Evolutionary conservation across 2,888 invertebrate genomes (phyloP), one percentile per base, ranked within the genome.

Genomic region (Lottia scabra): DNA sequence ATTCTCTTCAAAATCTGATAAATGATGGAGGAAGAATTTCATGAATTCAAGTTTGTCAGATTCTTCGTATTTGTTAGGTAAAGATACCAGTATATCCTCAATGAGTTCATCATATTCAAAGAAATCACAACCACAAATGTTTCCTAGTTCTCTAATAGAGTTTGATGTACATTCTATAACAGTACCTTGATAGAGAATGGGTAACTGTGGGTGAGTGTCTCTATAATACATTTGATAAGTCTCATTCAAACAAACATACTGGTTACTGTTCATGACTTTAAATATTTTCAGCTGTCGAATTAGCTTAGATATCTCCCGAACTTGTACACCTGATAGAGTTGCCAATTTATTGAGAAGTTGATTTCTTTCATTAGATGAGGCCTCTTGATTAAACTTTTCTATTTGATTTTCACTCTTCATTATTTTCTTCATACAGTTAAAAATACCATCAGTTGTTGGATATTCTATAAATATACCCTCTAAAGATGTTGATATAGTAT

Each of bases 1-100:
- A 8, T 64, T 44, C 13, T 45, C 23, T 26, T 72, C 12, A 3
- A 71, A 65, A 5, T n/a, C 2, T 44, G 46, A 19, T 27, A 38
- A 19, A 12, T 63, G 45, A n/a, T 68, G 45, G 43, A 75, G 30
- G 27, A 75, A 67, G 62, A 69, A 75, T 26, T 65, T 65, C 72
- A 75, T 73, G 48, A 75, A 73, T 2, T 46, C 10, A 26, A 23
- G 44, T 48, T 56, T 8, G 8, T 56, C 56, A 19, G 38, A 38
- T 6, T 38, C 10, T 8, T 38, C 10, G 8, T 38, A 38, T 63
- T 6, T 63, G 38, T 10, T 38, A 10, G 38, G 38, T 19, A 56
- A 56, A 2, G 2, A 0, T 8, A 13, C 10, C 19, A 56, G 23
- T 13, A 56, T 23, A 23, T 56, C 23, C 23, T 56, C 56, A 19